Evolutionary conservation across 1,140 invertebrate genomes (phyloP).

Genomic region (Drosophila pandora): DNA sequence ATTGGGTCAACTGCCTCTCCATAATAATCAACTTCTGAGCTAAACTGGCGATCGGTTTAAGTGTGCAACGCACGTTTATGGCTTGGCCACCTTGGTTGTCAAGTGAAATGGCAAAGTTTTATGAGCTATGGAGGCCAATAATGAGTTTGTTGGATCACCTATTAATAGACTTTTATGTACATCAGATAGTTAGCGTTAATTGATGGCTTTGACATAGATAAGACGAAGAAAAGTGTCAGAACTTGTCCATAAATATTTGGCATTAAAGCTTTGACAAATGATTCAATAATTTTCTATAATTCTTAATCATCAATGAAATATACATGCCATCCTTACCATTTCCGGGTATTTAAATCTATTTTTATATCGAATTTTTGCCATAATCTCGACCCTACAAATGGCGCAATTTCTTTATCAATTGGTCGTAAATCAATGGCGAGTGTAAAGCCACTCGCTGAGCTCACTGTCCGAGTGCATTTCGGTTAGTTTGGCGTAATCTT

Average conservation of each 20-base stretch:
- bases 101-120: slow-evolving; percentile 61
- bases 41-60: slow-evolving; percentile 31
- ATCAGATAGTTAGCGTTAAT: slow-evolving; percentile 40
- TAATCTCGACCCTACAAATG: slow-evolving; percentile 32
- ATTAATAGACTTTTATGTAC: slow-evolving; percentile 48
- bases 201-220: slow-evolving; percentile 12
- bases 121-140: slow-evolving; percentile 55
- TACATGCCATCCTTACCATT: slow-evolving; percentile 6
- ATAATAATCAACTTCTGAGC: slow-evolving; percentile 13
- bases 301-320: no score
- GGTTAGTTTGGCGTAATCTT: slow-evolving; percentile 8
- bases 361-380: slow-evolving; percentile 7
- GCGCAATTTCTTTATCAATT: slow-evolving; percentile 33
- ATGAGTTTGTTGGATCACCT: slow-evolving; percentile 43
- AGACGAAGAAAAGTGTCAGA: neutral
- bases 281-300: neutral
- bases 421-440: slow-evolving; percentile 31
- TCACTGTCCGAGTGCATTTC: slow-evolving; percentile 27
- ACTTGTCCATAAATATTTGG: no score
- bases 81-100: slow-evolving; percentile 25
- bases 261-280: no score
- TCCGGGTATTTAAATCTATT: slow-evolving; percentile 8
- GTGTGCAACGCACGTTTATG: slow-evolving; percentile 52
- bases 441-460: slow-evolving; percentile 9
- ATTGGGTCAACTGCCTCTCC: neutral